Evolutionary conservation across 2,797 vertebrate genomes (phyloP), one percentile per base, ranked within the genome.

Genomic region (Karalla daura): DNA sequence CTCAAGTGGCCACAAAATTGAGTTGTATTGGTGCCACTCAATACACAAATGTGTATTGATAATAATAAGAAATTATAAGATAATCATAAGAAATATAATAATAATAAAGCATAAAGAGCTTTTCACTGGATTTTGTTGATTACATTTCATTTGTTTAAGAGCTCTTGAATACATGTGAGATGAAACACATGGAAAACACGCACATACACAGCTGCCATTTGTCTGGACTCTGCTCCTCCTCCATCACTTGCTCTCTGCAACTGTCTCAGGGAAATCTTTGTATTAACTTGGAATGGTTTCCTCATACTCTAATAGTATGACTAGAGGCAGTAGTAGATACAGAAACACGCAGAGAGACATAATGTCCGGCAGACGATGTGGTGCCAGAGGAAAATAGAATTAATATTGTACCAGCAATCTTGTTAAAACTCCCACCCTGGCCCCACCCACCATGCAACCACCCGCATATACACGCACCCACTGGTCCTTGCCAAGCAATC

Each of bases 401-500:
- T 71, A 67, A 76, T 83, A 69, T 70, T 56, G 70, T 76, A 65
- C 77, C 76, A 77, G 81, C 75, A 88, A 87, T 84, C 74, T 83
- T 75, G 80, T 88, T 88, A 86, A 81, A 85, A 83, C 65, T 79
- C 58, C 73, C 46, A 74, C 71, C 39, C 30, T 47, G 74, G 60
- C 68, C 66, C 75, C 83, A 67, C 83, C 81, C 73, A 79, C 72
- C 79, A 74, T 15, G 27, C 76, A 74, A 45, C 21, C 18, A 56
- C 43, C 61, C 50, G 45, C 28, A 61, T 44, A 36, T 43, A 35
- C 21, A 25, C 10, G 74, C 50, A 76, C 61, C 72, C 36, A 35
- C 28, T 1, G 54, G 54, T 62, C 74, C 78, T 61, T 87, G 87
- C 86, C 84, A 89, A 86, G 85, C 87, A 90, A 89, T 90, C 86